Conservation (phyloP, 1,140 invertebrate genomes). For the Zaprionus davidi region DNA sequence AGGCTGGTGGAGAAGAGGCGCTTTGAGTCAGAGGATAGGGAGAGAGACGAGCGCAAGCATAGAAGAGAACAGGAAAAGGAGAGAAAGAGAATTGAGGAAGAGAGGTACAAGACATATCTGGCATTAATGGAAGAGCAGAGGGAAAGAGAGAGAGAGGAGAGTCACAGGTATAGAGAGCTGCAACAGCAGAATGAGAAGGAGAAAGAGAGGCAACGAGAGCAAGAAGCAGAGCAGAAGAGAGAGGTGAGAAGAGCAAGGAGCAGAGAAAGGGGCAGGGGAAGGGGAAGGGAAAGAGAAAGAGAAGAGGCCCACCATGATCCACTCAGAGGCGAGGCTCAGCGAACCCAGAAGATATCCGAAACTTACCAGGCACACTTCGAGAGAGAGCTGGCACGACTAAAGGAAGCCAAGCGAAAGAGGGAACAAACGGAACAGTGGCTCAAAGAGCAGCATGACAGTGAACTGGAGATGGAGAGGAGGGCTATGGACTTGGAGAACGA, state of each 20-base stretch:
- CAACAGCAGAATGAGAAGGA: not conserved
- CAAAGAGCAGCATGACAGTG: not conserved
- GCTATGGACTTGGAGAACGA: not conserved
- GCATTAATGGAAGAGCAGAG: not conserved
- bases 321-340: not conserved
- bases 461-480: not conserved
- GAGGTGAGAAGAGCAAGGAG: not conserved
- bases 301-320: not conserved
- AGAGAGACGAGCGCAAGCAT: not conserved
- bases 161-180: not conserved
- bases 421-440: not conserved
- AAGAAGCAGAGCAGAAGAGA: not conserved
- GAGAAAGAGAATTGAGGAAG: not conserved
- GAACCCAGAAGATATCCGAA: not conserved
- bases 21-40: not conserved
- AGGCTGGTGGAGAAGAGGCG: not conserved
- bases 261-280: not conserved
- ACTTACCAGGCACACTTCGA: not conserved
- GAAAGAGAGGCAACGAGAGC: not conserved
- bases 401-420: not conserved
- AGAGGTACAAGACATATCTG: not conserved
- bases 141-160: not conserved
- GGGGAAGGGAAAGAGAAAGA: not conserved
- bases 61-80: not conserved
- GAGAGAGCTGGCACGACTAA: not conserved